These are phyloP conservation scores for Catostomus latipinnis DNA, from an alignment of 2,797 vertebrate species.

Conservation along the genomic window DNA sequence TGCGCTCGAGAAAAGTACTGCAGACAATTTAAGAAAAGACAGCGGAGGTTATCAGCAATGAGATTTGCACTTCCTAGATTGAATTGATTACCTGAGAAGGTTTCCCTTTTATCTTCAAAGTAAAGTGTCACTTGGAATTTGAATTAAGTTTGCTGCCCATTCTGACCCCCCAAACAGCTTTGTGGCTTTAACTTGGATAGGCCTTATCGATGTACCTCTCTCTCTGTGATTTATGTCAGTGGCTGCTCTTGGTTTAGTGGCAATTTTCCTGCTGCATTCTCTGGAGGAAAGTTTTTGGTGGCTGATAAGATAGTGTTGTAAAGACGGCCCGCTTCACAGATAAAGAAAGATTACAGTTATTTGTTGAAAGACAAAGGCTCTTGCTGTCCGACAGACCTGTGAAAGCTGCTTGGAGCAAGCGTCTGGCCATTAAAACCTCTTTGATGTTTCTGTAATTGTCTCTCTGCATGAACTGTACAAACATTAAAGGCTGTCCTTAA, in stretches of 20 bases:
- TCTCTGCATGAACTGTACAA: background rate
- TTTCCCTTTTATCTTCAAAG: slow-evolving; percentile 54
- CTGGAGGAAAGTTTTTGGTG: slow-evolving; percentile 54
- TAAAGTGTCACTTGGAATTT: slow-evolving; percentile 59
- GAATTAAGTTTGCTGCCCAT: slow-evolving; percentile 59
- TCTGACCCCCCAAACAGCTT: slow-evolving; percentile 48
- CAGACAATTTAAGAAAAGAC: slow-evolving; percentile 47
- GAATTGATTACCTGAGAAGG: slow-evolving; percentile 53
- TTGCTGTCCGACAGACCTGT: slow-evolving; percentile 42
- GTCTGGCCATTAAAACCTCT: slow-evolving; percentile 52
- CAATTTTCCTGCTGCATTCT: slow-evolving; percentile 64
- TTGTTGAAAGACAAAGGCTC: slow-evolving; percentile 51
- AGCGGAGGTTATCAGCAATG: slow-evolving; percentile 50
- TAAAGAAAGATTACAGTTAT: slow-evolving; percentile 57
- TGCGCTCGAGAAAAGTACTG: slow-evolving; percentile 33
- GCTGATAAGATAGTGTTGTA: slow-evolving; percentile 53
- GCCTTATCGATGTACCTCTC: slow-evolving; percentile 65
- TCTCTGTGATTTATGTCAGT: slow-evolving; percentile 69
- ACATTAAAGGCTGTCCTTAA: slow-evolving; percentile 27
- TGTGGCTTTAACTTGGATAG: slow-evolving; percentile 62
- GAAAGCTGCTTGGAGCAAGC: slow-evolving; percentile 32
- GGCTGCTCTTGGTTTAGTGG: slow-evolving; percentile 58
- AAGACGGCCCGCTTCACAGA: slow-evolving; percentile 50
- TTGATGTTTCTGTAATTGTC: slow-evolving; percentile 43
- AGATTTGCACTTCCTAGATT: slow-evolving; percentile 59